Conservation (phyloP, 2,888 invertebrate species). For the Megamerina dolium region DNA sequence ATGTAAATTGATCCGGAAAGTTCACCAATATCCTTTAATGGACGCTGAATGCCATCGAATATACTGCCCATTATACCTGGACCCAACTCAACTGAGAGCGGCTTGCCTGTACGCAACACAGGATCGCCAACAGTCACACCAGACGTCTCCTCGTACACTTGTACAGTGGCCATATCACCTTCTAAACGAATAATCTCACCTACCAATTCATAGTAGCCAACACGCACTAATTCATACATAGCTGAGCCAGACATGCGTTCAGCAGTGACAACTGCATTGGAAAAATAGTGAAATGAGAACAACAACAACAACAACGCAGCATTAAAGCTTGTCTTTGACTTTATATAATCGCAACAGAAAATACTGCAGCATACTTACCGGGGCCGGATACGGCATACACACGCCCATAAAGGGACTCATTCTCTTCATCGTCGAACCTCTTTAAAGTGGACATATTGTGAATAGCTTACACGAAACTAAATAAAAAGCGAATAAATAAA, state of each 20-base stretch:
- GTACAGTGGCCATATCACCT: constrained; percentile 98
- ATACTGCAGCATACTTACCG: constrained; percentile 68
- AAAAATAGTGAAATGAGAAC: constrained; percentile 1
- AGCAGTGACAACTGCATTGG: constrained; percentile 92
- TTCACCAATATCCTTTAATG: constrained; percentile 88
- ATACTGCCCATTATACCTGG: constrained; percentile 98
- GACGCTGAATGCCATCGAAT: constrained; percentile 99
- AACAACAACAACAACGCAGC: too few relatives aligned
- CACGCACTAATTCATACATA: constrained; percentile 98
- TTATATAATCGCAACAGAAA: too few relatives aligned
- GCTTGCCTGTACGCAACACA: constrained; percentile 94
- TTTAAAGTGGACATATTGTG: constrained; percentile 60
- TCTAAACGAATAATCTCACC: constrained; percentile 99
- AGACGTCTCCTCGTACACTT: constrained; percentile 92
- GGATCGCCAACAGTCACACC: constrained; percentile 99
- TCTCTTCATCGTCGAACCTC: constrained; percentile 75
- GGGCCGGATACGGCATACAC: constrained; percentile 98
- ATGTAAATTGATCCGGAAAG: constrained; percentile 94
- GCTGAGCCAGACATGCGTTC: constrained; percentile 98
- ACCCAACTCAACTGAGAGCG: constrained; percentile 93
- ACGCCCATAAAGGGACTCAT: constrained; percentile 85
- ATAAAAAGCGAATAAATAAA: too few relatives aligned
- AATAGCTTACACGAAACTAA: too few relatives aligned
- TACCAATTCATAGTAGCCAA: constrained; percentile 92
- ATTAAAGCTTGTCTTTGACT: too few relatives aligned